Evolutionary conservation across 2,113 vertebrate species (phyloP).

Genomic region (Gambusia affinis): DNA sequence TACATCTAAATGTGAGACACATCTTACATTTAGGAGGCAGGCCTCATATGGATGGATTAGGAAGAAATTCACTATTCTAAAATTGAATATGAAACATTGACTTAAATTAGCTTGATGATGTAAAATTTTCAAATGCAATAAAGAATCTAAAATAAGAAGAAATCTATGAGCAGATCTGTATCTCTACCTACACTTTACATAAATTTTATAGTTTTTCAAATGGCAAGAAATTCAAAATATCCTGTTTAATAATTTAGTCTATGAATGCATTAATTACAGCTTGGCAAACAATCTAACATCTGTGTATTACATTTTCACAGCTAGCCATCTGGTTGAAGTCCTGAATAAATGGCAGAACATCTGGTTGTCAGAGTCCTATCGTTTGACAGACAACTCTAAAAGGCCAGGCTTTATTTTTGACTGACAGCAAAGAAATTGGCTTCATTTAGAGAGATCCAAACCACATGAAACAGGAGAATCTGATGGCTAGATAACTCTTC

Average conservation of each 20-base stretch:
- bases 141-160: too few species aligned
- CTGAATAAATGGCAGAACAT: not conserved
- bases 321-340: not conserved
- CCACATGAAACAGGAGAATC: not conserved
- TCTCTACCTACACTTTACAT: not conserved
- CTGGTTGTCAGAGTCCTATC: not conserved
- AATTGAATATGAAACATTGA: too few species aligned
- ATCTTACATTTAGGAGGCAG: not conserved
- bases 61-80: too few species aligned
- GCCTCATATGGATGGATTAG: too few species aligned
- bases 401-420: not conserved
- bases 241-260: not conserved
- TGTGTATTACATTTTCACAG: not conserved
- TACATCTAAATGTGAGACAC: not conserved
- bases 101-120: too few species aligned
- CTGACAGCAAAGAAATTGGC: not conserved
- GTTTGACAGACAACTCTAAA: not conserved
- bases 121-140: too few species aligned
- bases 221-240: not conserved
- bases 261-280: too few species aligned
- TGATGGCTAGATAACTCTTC: not conserved
- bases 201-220: not conserved
- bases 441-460: not conserved
- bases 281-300: too few species aligned
- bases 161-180: too few species aligned